Percentiles rank a stretch among this genome's conserved stretches.
These are phyloP conservation scores for Regulus satrapa DNA, from an alignment of 2,113 vertebrate genomes.

Conservation along the genomic window DNA sequence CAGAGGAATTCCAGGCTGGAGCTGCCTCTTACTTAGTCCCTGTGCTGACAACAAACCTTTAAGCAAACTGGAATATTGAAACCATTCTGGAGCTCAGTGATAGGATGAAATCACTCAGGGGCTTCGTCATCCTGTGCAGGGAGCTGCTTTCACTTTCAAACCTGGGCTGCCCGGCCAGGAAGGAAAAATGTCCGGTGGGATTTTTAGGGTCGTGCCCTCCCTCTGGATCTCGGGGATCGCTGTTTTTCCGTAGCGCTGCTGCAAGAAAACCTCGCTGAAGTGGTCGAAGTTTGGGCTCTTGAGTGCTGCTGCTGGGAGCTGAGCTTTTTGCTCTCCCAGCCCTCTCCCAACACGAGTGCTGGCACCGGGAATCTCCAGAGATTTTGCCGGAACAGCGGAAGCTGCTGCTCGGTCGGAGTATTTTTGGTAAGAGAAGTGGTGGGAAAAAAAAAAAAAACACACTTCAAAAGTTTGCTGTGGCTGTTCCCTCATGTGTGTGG, in stretches of 20 bases:
- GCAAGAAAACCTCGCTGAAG: not conserved
- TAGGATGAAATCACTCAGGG: not conserved
- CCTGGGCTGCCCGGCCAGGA: not conserved
- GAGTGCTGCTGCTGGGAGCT: not conserved
- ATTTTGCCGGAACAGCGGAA: not conserved
- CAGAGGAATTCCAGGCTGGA: not conserved
- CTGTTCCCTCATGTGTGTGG: not conserved
- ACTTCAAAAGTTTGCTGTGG: not conserved
- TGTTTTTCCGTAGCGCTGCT: rapidly evolving
- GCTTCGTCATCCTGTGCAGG: not conserved
- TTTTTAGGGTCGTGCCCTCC: not conserved
- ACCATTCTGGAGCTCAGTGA: not conserved
- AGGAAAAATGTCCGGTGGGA: not conserved
- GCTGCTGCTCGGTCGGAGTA: not conserved
- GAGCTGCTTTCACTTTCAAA: not conserved
- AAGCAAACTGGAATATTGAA: not conserved
- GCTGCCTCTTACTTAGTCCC: not conserved
- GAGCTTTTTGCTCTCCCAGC: not conserved
- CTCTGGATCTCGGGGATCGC: rapidly evolving
- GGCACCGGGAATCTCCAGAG: not conserved
- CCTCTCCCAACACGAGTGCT: not conserved
- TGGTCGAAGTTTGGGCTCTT: not conserved
- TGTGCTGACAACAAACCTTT: not conserved
- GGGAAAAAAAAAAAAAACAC: too few relatives aligned
- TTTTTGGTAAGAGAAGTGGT: not conserved